Evolutionary conservation across 2,797 vertebrate genomes (phyloP).

Genomic region (Enteromius viviparus): DNA sequence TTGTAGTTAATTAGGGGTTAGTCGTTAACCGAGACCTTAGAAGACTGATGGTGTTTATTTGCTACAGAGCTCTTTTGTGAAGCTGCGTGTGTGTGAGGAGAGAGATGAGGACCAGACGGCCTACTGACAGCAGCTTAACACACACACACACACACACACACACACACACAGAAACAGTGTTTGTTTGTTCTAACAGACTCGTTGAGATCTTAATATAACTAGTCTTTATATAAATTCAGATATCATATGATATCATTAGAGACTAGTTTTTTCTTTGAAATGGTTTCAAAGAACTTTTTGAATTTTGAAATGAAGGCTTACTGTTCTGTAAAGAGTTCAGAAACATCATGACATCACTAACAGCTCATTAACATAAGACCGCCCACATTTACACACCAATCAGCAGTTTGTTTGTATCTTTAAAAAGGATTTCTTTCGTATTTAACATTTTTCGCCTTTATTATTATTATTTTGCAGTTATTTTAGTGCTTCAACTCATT

Average conservation of each 20-base stretch:
- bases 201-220: background rate
- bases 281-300: background rate
- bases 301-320: background rate
- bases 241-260: too few relatives aligned
- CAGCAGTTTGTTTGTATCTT: too few relatives aligned
- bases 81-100: constrained; percentile 29
- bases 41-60: constrained; percentile 52
- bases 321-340: background rate
- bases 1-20: constrained; percentile 53
- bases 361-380: too few relatives aligned
- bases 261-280: background rate
- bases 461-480: too few relatives aligned
- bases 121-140: constrained; percentile 48
- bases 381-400: too few relatives aligned
- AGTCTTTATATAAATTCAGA: too few relatives aligned
- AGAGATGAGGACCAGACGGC: constrained; percentile 48
- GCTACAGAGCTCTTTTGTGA: constrained; percentile 40
- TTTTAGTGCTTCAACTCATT: too few relatives aligned
- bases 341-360: background rate
- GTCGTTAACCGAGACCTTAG: constrained; percentile 25
- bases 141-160: constrained; percentile 7
- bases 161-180: constrained; percentile 34
- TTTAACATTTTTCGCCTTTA: too few relatives aligned
- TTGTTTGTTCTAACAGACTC: background rate
- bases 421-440: too few relatives aligned